These are phyloP conservation scores for Apomyelois bistriatella DNA, from an alignment of 2,888 invertebrate genomes.

Conservation along the genomic window DNA sequence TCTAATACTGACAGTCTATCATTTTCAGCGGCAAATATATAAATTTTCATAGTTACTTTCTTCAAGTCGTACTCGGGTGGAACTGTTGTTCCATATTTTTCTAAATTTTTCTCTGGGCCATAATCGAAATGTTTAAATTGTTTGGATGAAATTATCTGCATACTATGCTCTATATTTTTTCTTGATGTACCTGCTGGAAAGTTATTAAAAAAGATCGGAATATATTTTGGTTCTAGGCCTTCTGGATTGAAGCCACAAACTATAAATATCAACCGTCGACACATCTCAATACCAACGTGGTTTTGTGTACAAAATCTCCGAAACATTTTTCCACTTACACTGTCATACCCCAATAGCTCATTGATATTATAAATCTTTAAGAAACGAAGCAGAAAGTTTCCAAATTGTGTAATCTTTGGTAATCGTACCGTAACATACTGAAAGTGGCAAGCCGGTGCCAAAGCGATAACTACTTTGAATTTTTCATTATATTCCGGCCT, in stretches of 20 bases:
- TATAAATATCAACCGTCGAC: neutral
- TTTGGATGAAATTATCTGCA: constrained; percentile 28
- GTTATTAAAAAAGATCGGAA: constrained; percentile 27
- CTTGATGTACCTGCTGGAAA: constrained; percentile 42
- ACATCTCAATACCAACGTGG: neutral
- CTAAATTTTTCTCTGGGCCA: constrained; percentile 31
- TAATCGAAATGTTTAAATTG: constrained; percentile 24
- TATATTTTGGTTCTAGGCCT: neutral
- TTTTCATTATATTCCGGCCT: constrained; percentile 78
- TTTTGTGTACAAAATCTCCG: neutral
- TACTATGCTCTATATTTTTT: constrained; percentile 40
- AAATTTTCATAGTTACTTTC: constrained; percentile 35
- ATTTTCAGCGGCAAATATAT: constrained; percentile 34
- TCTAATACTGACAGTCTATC: constrained; percentile 36
- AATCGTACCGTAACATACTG: neutral
- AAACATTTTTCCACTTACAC: neutral
- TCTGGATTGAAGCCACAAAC: neutral
- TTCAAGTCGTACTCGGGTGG: constrained; percentile 43
- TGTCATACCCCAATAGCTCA: neutral
- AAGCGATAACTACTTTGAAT: constrained; percentile 61
- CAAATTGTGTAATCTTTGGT: neutral
- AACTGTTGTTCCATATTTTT: constrained; percentile 26
- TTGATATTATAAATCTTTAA: neutral
- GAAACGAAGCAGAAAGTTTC: neutral
- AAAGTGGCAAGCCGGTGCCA: constrained; percentile 67